Evolutionary conservation across 2,888 invertebrate genomes (phyloP), one percentile per base, ranked within the genome.

Genomic region (Drosophila putrida): DNA sequence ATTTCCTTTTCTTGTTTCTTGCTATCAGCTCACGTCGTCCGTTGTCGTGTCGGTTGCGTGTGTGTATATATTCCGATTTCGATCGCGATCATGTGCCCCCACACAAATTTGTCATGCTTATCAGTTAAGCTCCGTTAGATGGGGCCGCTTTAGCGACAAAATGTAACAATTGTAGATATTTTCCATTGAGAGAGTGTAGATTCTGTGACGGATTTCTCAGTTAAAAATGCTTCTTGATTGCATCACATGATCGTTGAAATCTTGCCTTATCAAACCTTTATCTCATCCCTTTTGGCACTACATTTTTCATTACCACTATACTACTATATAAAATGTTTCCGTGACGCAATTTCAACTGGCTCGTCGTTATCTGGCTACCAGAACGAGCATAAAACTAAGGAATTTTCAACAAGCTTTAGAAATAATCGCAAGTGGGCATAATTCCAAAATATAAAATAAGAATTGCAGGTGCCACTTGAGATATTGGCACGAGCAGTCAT

Each of bases 81-180:
- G 65, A 75, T 72, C 69, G 50, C 69, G 57, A 87, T 82, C 87
- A 82, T 87, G 87, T 82, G 82, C 76, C 82, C 67, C 64, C 68
- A 78, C 36, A 69, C 78, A 81, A 82, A 87, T 82, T 82, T 81
- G 87, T 84, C 82, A 87, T 73, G 82, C 84, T 82, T 82, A 82
- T 82, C 82, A 84, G 83, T 73, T 77, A 73, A 69, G 78, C 57
- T 25, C 33, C 10, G 41, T 71, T 69, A 25, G 50, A 58, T 65
- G 65, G 58, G 38, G 33, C 33, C 25, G 39, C 39, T 9, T 38
- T 54, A 41, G 15, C 36, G 49, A 35, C 50, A 61, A 68, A 61
- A 68, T 67, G 54, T 43, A 57, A 46, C 49, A 49, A 33, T 6
- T 49, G 33, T 35, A 35, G 1, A 35, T 35, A 35, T 35, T 35